Percentiles rank a stretch among this genome's conserved stretches.
Conservation (phyloP, 2,888 invertebrate species). For the Tinea trinotella region DNA sequence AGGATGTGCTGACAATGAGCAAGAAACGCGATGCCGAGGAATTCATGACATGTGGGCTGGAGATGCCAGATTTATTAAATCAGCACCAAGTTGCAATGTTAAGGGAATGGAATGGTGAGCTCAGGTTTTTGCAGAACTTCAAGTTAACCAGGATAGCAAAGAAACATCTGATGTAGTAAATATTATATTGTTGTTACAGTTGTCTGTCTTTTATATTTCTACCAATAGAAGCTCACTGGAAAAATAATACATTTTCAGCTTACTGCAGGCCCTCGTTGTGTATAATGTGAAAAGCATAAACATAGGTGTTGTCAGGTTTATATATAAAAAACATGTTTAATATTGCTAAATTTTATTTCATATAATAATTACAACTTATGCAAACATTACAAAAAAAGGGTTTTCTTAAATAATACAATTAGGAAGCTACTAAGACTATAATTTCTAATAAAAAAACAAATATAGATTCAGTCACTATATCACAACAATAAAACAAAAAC, state of each 20-base stretch:
- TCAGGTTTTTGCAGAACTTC: constrained; percentile 76
- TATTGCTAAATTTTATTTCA: background rate
- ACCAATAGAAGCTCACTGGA: too few species aligned
- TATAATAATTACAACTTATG: background rate
- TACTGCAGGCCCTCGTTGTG: too few species aligned
- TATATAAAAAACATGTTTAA: background rate
- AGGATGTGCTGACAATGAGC: constrained; percentile 84
- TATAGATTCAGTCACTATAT: constrained; percentile 37
- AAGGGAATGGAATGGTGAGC: constrained; percentile 78
- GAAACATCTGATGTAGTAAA: too few species aligned
- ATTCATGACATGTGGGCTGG: constrained; percentile 83
- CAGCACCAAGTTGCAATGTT: constrained; percentile 72
- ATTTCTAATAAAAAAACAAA: constrained; percentile 34
- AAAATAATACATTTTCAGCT: too few species aligned
- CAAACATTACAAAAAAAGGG: background rate
- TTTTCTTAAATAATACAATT: background rate
- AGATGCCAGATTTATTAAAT: constrained; percentile 81
- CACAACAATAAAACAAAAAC: constrained; percentile 31
- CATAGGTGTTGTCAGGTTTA: too few species aligned
- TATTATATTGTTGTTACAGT: constrained; percentile 8
- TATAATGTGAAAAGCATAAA: too few species aligned
- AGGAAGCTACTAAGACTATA: constrained; percentile 21
- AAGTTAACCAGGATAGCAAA: constrained; percentile 74
- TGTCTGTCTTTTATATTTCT: too few species aligned
- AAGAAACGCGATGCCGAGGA: constrained; percentile 81